Base-by-base conservation (phyloP, 2,797 vertebrate genomes). In the Monodelphis domestica region DNA sequence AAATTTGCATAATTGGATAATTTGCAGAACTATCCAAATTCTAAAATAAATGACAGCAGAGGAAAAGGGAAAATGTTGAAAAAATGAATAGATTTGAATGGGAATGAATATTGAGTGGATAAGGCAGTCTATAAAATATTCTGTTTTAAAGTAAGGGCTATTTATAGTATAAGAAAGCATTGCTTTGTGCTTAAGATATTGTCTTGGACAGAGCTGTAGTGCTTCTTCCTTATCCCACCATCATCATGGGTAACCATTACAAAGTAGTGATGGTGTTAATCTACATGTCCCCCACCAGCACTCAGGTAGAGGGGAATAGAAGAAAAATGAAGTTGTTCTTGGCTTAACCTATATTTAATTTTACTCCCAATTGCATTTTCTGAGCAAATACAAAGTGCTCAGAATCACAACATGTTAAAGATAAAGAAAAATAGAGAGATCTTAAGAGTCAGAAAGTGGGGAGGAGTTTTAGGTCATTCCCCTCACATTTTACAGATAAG, bases 111-210 rank as follows among this genome's bases (percentile, higher is more conserved):
- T 51, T 88, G n/a, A 91, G 14, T 70, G 14, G 33, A 70, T n/a
- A 26, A 70, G 33, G 33, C n/a, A 70, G 9, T 0, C 12, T 3
- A 2, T 45, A 3, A 17, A 29, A 87, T 63, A n/a, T 84, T 51
- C 55, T 26, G 45, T 94, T 90, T 53, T 33, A 87, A 87, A 54
- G 89, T 52, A 89, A 89, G 3, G n/a, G 53, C 70, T 94, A 91
- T 88, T 95, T 91, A 89, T 30, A 96, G 1, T 90, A n/a, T 17
- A 51, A 90, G 57, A 45, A 70, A 88, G 38, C n/a, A n/a, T 50
- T 53, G 50, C 84, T 52, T 28, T 51, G 33, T 70, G 33, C 15
- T 70, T 70, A 70, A n/a, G 14, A n/a, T 15, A n/a, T n/a, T n/a
- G 59, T 70, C 59, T 70, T 38, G 7, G 28, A 56, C 28, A 56